These are phyloP conservation scores for Bovichtus variegatus DNA, from an alignment of 2,797 vertebrate species.

Conservation along the genomic window DNA sequence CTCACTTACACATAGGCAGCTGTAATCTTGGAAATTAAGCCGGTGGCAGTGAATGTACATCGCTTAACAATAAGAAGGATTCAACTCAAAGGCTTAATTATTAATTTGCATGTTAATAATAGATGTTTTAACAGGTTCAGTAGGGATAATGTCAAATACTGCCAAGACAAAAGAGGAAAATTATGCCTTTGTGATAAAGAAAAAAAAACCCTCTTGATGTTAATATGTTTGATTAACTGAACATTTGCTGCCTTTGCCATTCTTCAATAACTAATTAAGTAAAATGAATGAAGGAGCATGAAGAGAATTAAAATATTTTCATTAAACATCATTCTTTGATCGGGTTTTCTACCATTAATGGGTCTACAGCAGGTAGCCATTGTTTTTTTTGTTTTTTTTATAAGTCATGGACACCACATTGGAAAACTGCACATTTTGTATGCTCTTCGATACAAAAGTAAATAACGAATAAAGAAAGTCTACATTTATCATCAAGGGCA, in stretches of 20 bases:
- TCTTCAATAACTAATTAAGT: conserved; percentile 24
- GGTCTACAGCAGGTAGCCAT: not conserved
- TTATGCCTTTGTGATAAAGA: conserved; percentile 1
- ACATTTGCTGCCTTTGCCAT: not conserved
- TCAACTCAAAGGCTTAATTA: conserved; percentile 1
- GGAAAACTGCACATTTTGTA: not conserved
- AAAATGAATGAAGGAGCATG: conserved; percentile 21
- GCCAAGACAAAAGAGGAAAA: conserved; percentile 7
- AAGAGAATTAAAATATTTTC: conserved; percentile 9
- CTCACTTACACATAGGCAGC: conserved; percentile 1
- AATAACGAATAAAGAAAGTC: not conserved
- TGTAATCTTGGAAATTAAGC: conserved; percentile 3
- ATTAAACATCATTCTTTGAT: conserved; percentile 27
- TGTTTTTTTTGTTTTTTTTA: not conserved
- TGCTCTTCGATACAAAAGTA: conserved; percentile 1
- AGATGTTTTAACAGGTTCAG: conserved; percentile 18
- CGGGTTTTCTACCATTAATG: not conserved
- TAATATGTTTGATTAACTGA: conserved; percentile 39
- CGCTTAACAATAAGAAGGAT: not conserved
- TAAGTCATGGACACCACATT: not conserved
- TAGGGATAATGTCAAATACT: not conserved
- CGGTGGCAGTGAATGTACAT: not conserved
- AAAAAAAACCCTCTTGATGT: conserved; percentile 21
- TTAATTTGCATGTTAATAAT: conserved; percentile 31
- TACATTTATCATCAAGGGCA: conserved; percentile 20